Evolutionary conservation across 2,113 vertebrate genomes (phyloP), one percentile per base, ranked within the genome.

Genomic region (Thryonomys swinderianus): DNA sequence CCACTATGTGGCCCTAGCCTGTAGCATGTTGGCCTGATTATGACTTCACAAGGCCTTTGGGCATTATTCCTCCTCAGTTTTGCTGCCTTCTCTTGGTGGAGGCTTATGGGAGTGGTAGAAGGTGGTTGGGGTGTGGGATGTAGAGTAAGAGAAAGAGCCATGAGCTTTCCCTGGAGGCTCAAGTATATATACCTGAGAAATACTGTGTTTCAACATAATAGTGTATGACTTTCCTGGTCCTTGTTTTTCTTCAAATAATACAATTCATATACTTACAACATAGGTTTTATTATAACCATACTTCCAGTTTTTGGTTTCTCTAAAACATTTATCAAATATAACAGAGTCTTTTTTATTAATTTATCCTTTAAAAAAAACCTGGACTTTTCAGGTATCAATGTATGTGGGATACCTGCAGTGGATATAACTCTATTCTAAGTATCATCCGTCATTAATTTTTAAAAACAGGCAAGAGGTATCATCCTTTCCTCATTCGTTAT

Each of bases 181-280:
- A 87, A 82, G 92, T 90, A 61, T 7, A 42, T 74, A 92, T n/a
- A 51, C 14, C 62, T n/a, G 80, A 45, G 48, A 91, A 66, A 83
- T 83, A 66, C 40, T 69, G 13, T 32, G 13, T 79, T 94, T 51
- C 71, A 61, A 30, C 25, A 25, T 20, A 34, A 6, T 37, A 37
- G 74, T 78, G 18, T 69, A 42, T 48, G 67, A 67, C 5, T 76
- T 94, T 59, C 37, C 13, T 40, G 37, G 69, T 45, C 51, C 71
- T 80, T 34, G 5, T 23, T 71, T 93, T 55, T 90, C 45, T n/a
- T 51, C 42, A 91, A 84, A 91, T 71, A 25, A 61, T 88, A 17
- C 4, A 94, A 25, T 88, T 88, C 34, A 64, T 73, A 30, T 67
- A 23, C 69, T 96, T 92, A 51, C 91, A 95, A 85, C 91, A 13